Conservation (phyloP, 2,888 invertebrate species). For the Mythimna vitellina region DNA sequence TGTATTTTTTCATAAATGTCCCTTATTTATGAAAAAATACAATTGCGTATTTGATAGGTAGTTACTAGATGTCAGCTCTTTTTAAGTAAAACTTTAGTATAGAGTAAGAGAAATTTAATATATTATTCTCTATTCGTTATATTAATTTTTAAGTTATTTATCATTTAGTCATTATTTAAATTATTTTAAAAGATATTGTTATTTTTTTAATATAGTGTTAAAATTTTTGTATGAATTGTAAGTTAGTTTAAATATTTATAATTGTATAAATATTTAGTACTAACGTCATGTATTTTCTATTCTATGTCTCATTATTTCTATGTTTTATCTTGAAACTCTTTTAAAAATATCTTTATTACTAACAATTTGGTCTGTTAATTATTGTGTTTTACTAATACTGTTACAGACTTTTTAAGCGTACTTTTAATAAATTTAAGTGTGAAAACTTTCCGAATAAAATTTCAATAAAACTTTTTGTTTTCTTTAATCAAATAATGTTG, state of each 20-base stretch:
- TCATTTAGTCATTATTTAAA: too few species aligned
- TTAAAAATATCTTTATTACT: slow-evolving; percentile 30
- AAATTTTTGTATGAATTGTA: too few species aligned
- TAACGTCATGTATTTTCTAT: slow-evolving; percentile 24
- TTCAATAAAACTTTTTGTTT: neutral
- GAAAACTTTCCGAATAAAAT: slow-evolving; percentile 33
- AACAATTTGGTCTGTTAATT: neutral
- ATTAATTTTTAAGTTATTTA: too few species aligned
- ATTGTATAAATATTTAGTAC: neutral
- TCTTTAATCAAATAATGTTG: slow-evolving; percentile 4
- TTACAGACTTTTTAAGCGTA: slow-evolving; percentile 10
- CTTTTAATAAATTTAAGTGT: slow-evolving; percentile 19
- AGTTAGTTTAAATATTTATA: slow-evolving; percentile 16
- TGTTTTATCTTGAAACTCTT: slow-evolving; percentile 34
- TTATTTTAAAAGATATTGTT: too few species aligned
- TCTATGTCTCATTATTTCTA: slow-evolving; percentile 46
- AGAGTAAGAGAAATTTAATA: too few species aligned
- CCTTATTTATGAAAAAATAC: too few species aligned
- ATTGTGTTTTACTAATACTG: slow-evolving; percentile 8
- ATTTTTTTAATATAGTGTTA: too few species aligned
- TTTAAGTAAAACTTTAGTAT: too few species aligned
- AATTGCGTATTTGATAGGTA: too few species aligned
- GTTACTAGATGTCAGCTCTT: too few species aligned
- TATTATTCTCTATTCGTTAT: too few species aligned
- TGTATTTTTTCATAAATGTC: too few species aligned